Evolutionary conservation across 2,888 invertebrate species (phyloP).

Genomic region (Ornithoptera priamus): DNA sequence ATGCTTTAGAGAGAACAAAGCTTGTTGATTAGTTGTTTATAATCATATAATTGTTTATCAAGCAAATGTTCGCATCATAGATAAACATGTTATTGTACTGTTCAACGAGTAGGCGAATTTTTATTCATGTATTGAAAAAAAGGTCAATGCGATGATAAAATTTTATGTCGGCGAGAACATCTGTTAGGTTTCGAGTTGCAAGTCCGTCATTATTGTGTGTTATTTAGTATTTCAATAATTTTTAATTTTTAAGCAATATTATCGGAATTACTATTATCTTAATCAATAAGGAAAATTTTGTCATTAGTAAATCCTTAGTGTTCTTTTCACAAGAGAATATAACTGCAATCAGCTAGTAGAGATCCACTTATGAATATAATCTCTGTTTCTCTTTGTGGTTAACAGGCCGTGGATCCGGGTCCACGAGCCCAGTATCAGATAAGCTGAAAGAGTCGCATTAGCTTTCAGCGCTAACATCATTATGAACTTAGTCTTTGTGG

Average conservation of each 20-base stretch:
- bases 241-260: background rate
- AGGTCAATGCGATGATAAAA: slow-evolving; percentile 18
- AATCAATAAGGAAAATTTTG: no score
- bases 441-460: no score
- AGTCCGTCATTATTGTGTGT: background rate
- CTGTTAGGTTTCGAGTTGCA: slow-evolving; percentile 21
- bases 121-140: background rate
- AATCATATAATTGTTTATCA: slow-evolving; percentile 12
- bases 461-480: no score
- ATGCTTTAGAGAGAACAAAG: slow-evolving; percentile 14
- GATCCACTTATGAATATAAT: no score
- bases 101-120: slow-evolving; percentile 6
- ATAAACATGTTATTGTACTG: slow-evolving; percentile 13
- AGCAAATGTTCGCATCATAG: slow-evolving; percentile 10
- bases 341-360: no score
- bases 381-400: no score
- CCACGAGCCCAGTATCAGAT: no score
- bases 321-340: no score
- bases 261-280: no score
- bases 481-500: no score
- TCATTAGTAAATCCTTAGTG: no score
- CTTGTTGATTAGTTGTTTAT: slow-evolving; percentile 9
- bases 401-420: no score
- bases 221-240: background rate
- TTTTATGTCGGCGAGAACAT: slow-evolving; percentile 9